These are phyloP conservation scores for Brachyrhaphis roseni DNA, from an alignment of 2,797 vertebrate species.

Conservation along the genomic window DNA sequence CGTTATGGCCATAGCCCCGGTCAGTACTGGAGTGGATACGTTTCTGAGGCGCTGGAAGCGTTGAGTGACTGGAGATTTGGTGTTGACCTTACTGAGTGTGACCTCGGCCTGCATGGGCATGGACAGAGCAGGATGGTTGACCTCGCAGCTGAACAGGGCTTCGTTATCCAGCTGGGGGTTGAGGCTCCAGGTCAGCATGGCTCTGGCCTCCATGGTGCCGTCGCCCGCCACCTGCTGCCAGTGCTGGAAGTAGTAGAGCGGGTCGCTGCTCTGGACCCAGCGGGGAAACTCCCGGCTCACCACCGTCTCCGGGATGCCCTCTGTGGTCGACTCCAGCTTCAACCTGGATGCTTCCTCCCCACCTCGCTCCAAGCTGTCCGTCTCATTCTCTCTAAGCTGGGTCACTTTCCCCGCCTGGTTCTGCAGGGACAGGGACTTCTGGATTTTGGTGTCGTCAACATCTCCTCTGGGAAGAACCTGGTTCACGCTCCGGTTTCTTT, in stretches of 20 bases:
- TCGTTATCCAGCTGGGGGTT: conserved; percentile 94
- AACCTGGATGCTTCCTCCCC: conserved; percentile 19
- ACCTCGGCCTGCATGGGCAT: conserved; percentile 97
- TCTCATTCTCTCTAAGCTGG: conserved; percentile 67
- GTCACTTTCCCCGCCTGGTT: conserved; percentile 72
- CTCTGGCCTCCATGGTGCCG: conserved; percentile 89
- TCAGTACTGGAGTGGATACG: no score
- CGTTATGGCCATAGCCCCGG: no score
- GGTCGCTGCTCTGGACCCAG: conserved; percentile 90
- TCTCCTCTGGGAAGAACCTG: conserved; percentile 83
- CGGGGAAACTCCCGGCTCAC: conserved; percentile 93
- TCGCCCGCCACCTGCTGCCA: conserved; percentile 81
- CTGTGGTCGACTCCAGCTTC: conserved; percentile 72
- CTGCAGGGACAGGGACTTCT: conserved; percentile 80
- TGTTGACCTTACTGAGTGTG: conserved; percentile 85
- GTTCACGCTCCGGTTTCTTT: conserved; percentile 54
- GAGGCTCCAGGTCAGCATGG: conserved; percentile 92
- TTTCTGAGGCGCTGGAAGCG: background rate
- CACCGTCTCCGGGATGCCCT: conserved; percentile 88
- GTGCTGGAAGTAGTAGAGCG: conserved; percentile 89
- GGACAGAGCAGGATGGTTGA: conserved; percentile 93
- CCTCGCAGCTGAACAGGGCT: conserved; percentile 95
- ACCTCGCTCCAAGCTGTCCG: conserved; percentile 17
- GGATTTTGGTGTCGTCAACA: conserved; percentile 90
- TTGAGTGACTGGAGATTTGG: background rate